Percentiles rank a stretch among this genome's conserved stretches.
These are phyloP conservation scores for Xestia ashworthii DNA, from an alignment of 2,888 invertebrate genomes.

Conservation along the genomic window DNA sequence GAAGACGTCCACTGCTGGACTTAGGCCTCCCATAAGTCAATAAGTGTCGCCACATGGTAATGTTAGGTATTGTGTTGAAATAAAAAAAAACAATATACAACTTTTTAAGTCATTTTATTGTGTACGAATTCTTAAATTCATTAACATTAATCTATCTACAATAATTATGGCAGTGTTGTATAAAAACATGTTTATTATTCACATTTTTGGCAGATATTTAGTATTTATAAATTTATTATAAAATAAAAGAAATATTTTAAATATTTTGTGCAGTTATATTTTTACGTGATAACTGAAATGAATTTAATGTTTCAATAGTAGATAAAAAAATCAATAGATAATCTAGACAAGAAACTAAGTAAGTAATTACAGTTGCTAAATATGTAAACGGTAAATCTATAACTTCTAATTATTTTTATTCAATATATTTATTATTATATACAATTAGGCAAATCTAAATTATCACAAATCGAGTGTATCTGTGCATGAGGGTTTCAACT, in stretches of 20 bases:
- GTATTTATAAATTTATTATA: conserved; percentile 21
- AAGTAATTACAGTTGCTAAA: conserved; percentile 42
- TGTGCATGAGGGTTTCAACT: conserved; percentile 44
- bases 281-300: conserved; percentile 2
- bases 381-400: conserved; percentile 47
- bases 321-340: conserved; percentile 14
- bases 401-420: conserved; percentile 54
- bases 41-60: no score
- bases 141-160: conserved; percentile 83
- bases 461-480: conserved; percentile 66
- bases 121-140: conserved; percentile 67
- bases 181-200: conserved; percentile 58
- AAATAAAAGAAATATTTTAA: conserved; percentile 15
- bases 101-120: conserved; percentile 78
- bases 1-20: no score
- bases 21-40: no score
- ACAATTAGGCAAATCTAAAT: conserved; percentile 66
- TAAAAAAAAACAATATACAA: conserved; percentile 46
- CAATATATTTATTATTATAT: conserved; percentile 66
- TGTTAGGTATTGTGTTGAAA: conserved; percentile 1
- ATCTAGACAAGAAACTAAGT: conserved; percentile 32
- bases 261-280: conserved; percentile 4
- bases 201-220: conserved; percentile 25
- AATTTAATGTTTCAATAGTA: conserved; percentile 9
- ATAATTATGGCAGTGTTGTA: conserved; percentile 83